These are phyloP conservation scores for Dendrolimus punctatus DNA, from an alignment of 1,140 invertebrate genomes.

Conservation along the genomic window DNA sequence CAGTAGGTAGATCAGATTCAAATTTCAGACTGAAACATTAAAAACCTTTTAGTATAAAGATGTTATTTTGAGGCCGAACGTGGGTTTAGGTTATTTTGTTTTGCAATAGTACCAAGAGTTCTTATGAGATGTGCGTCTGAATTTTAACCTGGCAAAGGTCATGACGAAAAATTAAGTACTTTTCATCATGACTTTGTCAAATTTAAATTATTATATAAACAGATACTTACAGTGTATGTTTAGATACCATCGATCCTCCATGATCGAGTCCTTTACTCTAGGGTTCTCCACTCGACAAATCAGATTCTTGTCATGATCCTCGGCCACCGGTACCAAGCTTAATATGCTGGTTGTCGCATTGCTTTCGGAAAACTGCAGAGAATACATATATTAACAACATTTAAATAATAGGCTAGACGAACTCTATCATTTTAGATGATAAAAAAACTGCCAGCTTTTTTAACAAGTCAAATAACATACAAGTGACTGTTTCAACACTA, in stretches of 20 bases:
- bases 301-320: constrained; percentile 87
- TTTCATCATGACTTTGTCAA: not conserved
- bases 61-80: no score
- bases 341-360: constrained; percentile 87
- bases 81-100: no score
- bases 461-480: no score
- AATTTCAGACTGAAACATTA: no score
- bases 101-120: no score
- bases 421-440: no score
- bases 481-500: no score
- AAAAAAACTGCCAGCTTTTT: no score
- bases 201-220: not conserved
- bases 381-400: constrained; percentile 5
- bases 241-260: constrained; percentile 85
- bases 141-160: no score
- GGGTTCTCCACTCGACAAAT: constrained; percentile 89
- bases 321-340: constrained; percentile 83
- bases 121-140: no score
- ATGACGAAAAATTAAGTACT: not conserved
- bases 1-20: no score
- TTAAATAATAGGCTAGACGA: not conserved
- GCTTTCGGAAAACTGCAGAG: constrained; percentile 79
- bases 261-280: constrained; percentile 78
- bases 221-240: constrained; percentile 81
- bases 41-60: no score